Evolutionary conservation across 2,797 vertebrate genomes (phyloP), one percentile per base, ranked within the genome.

Genomic region (Otus scops): DNA sequence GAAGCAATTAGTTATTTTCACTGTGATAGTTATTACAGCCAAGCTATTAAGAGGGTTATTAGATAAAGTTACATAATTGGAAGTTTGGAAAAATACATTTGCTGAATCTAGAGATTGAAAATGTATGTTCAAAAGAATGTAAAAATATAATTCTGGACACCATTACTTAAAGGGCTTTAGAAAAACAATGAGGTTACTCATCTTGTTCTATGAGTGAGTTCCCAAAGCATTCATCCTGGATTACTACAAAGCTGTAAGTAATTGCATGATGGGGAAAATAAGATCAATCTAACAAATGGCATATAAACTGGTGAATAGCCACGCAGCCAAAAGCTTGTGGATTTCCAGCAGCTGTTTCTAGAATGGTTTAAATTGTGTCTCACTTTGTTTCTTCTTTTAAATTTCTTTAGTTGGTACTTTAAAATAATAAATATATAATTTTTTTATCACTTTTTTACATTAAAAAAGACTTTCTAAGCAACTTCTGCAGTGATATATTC

Each of bases 121-220:
- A 38, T 11, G 5, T 4, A 4, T 27, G 17, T 59, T 83, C 24
- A 53, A 69, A 80, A 43, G 39, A 41, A 36, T 34, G 56, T 11
- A 1, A 13, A 71, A 70, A 30, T 67, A 10, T 0, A 13, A 5
- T 6, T 43, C 36, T 22, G 24, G n/a, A 45, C 3, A 1, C 11
- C 7, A 17, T 73, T 91, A 20, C 19, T 65, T 68, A 12, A 64
- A 93, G 57, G 22, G 11, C 13, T 50, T 56, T 30, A 7, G 48
- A n/a, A 13, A 60, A 50, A 12, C 38, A 36, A 4, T 10, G 32
- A 20, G 7, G 38, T 82, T 85, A n/a, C 30, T 54, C 28, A 22
- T 71, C 17, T 23, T 32, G 17, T 69, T 50, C 64, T 34, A 51
- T 7, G 13, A 77, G 18, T 23, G 34, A 27, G 14, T 38, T 87